Base-by-base conservation (phyloP, 2,888 invertebrate species). In the Epirrhoe tristata region DNA sequence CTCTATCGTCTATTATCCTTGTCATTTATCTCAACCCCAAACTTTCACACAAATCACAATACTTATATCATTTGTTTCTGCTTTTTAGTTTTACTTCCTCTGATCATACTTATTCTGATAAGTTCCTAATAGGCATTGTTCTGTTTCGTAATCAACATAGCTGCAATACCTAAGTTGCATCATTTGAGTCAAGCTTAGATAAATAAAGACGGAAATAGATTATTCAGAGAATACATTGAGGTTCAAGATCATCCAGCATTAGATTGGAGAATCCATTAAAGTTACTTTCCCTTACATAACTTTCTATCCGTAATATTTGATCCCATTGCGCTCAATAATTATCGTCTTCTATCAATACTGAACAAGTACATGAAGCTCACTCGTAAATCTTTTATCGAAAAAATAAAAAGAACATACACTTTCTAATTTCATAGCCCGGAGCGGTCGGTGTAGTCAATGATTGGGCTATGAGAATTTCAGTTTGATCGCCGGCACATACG, bases 361-460 rank as follows among this genome's bases (percentile, higher is more conserved):
- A 57, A 62, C 53, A 53, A 54, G 62, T 63, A 68, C 57, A 66
- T 66, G 63, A 81, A 82, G 80, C 81, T 81, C 76, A 82, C 83
- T 80, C 83, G 86, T 90, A 91, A 89, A 90, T 91, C 88, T 90
- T 56, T 82, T 86, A 89, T 87, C 81, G 84, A 80, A 82, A 82
- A 79, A 80, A 81, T 63, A 64, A 74, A 74, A 70, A 73, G 63
- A 70, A 43, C 58, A 74, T 82, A 82, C 82, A 90, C 93, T 93
- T 93, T 93, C 93, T 93, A 93, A 93, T 91, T 91, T 89, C 81
- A 81, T 88, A 80, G 87, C 93, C 82, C 73, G 81, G 77, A 88
- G 92, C 91, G 78, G 87, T 85, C 82, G 83, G 82, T 39, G 34
- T 61, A 24, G 17, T 82, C 83, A 64, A 80, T 69, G 64, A 67